Base-by-base conservation (phyloP, 53 echinoderm and acorn worm species). In the Apostichopus leukothele region DNA sequence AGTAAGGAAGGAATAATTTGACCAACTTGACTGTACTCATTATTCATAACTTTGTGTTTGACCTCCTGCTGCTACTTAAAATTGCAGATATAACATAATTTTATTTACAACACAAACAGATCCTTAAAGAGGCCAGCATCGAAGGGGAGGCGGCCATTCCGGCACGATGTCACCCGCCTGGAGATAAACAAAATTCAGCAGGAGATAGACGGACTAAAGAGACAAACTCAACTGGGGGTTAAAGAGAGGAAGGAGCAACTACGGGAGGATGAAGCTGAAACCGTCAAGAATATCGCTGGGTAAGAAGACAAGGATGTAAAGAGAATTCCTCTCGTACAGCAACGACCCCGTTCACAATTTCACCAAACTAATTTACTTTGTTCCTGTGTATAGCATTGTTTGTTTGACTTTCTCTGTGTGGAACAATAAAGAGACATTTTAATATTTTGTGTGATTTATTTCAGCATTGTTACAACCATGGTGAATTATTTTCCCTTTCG, bases 201-300 rank as follows among this genome's bases (percentile, higher is more conserved):
- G 77, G 77, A 76, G 77, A 76, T 76, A 51, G 77, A 76, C 11
- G 77, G 1, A 52, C 5, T 76, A 7, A 76, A 76, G 77, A 76
- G 50, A 52, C 77, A 76, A 6, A 16, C 71, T 18, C 71, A 71
- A 19, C 71, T 71, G 18, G 71, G 18, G 18, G 87, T 83, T 50
- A 89, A 87, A 79, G 16, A 68, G 26, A 86, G 59, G 51, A 89
- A 86, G 87, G 86, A 86, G 8, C 76, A 77, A 18, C 60, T 66
- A 54, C 78, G 81, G 67, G 92, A 89, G 86, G 74, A 74, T 27
- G 90, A 89, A 83, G 78, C 66, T 23, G 73, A 77, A 60, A 92
- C 78, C 21, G 75, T 86, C 9, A 60, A 53, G 53, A 79, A 71
- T 14, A 75, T 90, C 14, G 78, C 86, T 54, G 86, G 86, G 90